Conservation (phyloP, 1,140 invertebrate species). For the Drosophila arawakana region DNA sequence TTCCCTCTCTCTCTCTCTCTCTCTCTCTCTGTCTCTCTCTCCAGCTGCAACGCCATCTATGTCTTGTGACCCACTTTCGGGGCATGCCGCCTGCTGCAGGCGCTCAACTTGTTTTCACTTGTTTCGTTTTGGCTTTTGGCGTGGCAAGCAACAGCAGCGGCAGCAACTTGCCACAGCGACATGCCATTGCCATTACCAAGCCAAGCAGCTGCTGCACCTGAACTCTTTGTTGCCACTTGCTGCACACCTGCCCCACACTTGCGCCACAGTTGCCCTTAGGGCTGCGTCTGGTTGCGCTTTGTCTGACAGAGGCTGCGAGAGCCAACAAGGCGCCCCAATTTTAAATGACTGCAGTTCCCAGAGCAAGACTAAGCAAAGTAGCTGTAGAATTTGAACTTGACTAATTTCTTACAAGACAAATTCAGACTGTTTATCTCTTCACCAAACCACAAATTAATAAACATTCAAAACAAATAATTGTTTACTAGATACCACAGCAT, state of each 20-base stretch:
- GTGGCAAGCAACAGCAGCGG: constrained; percentile 29
- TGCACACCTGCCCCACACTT: constrained; percentile 1
- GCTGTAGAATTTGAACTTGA: neutral
- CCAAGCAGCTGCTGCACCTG: constrained; percentile 26
- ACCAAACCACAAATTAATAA: no score
- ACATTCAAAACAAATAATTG: no score
- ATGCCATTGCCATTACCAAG: constrained; percentile 51
- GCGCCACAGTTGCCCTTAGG: constrained; percentile 43
- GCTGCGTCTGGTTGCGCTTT: constrained; percentile 37
- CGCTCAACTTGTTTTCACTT: constrained; percentile 80
- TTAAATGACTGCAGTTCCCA: constrained; percentile 5
- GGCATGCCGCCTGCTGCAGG: constrained; percentile 49
- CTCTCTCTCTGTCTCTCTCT: neutral
- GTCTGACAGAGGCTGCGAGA: constrained; percentile 28
- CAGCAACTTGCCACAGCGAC: constrained; percentile 48
- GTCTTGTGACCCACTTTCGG: constrained; percentile 75
- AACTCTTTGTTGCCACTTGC: constrained; percentile 4
- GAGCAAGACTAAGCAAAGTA: neutral
- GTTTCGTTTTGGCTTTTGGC: constrained; percentile 70
- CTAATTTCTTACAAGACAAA: no score
- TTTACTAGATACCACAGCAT: neutral
- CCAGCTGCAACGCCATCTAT: constrained; percentile 10
- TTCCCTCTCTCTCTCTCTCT: constrained; percentile 16
- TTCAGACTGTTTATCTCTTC: no score
- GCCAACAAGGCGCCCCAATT: constrained; percentile 49